phyloP scores from a whole-genome alignment of 2,797 vertebrate genomes.

The Phyllotis vaccarum region DNA sequence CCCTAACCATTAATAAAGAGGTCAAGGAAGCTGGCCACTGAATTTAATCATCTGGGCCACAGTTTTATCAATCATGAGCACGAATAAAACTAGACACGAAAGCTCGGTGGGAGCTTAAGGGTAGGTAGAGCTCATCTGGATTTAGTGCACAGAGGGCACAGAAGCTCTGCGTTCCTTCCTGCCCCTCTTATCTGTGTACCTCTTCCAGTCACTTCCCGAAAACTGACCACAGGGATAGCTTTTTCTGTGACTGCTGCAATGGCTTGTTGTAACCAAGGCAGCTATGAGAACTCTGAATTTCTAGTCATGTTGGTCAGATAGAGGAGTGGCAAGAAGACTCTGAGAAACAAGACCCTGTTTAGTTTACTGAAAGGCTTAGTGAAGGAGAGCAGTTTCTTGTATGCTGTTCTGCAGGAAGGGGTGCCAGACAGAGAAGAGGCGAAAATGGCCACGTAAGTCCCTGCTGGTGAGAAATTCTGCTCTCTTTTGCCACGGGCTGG shows the following conservation, averaged over 20 bases:
- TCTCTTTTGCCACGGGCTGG: neutral
- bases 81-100: neutral
- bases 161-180: neutral
- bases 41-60: neutral
- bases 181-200: no score
- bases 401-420: neutral
- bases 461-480: neutral
- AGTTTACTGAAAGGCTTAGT: neutral
- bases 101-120: neutral
- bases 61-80: neutral
- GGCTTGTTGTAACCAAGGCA: neutral
- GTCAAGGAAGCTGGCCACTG: neutral
- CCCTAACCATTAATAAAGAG: neutral
- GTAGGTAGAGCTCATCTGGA: neutral
- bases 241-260: neutral
- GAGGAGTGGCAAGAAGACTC: neutral
- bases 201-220: constrained; percentile 26
- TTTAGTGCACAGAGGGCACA: neutral
- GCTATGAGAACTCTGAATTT: neutral
- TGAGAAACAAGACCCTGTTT: neutral
- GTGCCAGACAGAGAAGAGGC: neutral
- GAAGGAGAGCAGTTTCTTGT: neutral
- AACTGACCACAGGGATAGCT: neutral
- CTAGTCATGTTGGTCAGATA: neutral
- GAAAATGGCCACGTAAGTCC: neutral